Evolutionary conservation across 2,113 vertebrate species (phyloP).

Genomic region (Tragelaphus strepsiceros): DNA sequence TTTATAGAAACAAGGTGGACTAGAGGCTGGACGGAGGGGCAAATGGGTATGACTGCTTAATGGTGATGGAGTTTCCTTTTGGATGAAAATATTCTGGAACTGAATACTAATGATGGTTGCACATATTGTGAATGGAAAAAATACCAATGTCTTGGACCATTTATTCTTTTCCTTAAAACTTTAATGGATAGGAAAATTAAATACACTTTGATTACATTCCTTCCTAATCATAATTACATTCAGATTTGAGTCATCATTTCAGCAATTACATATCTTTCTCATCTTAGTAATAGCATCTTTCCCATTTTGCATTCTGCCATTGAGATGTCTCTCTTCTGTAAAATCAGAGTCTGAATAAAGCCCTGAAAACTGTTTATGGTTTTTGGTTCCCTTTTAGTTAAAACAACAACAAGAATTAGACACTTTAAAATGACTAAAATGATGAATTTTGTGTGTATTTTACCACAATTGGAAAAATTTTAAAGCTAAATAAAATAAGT

Average conservation of each 20-base stretch:
- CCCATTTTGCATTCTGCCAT: neutral
- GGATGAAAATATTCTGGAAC: neutral
- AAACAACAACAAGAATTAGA: neutral
- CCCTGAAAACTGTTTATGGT: neutral
- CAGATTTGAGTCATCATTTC: neutral
- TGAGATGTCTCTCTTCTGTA: neutral
- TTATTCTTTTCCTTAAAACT: neutral
- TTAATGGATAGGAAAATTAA: neutral
- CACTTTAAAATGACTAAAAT: neutral
- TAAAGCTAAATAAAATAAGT: neutral
- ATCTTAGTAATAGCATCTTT: neutral
- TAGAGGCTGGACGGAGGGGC: neutral
- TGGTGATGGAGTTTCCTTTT: neutral
- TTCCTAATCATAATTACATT: neutral
- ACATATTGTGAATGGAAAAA: neutral
- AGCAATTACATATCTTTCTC: neutral
- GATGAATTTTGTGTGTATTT: neutral
- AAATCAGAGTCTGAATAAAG: neutral
- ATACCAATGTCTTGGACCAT: neutral
- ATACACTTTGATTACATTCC: neutral
- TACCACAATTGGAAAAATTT: too few species aligned
- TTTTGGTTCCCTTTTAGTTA: neutral
- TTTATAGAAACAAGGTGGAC: neutral
- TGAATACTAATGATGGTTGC: neutral
- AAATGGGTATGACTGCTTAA: neutral